Percentiles rank a stretch among this genome's conserved stretches.
Conservation (phyloP, 2,113 vertebrate genomes). For the Chaenocephalus aceratus region DNA sequence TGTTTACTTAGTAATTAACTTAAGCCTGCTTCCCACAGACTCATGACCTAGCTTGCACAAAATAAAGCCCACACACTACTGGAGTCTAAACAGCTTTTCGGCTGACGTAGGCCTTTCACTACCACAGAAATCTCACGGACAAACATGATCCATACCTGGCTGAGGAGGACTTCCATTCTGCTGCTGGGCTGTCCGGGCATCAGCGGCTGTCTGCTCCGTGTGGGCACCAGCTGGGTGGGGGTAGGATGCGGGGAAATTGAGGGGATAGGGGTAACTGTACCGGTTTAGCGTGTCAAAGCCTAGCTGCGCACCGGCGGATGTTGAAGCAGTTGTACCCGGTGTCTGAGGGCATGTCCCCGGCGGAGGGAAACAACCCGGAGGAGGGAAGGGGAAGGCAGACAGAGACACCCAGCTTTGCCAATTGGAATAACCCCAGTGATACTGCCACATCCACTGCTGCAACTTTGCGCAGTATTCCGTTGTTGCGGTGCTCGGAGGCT, state of each 20-base stretch:
- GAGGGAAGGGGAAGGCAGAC: conserved; percentile 74
- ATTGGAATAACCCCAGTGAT: conserved; percentile 88
- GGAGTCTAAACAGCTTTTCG: not conserved
- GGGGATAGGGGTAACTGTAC: conserved; percentile 52
- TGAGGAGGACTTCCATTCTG: conserved; percentile 71
- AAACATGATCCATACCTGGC: conserved; percentile 57
- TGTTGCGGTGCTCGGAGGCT: conserved; percentile 29
- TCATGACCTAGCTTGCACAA: conserved; percentile 37
- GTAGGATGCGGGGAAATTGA: conserved; percentile 19
- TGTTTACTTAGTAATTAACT: conserved; percentile 24
- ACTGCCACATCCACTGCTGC: conserved; percentile 95
- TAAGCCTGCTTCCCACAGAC: conserved; percentile 46
- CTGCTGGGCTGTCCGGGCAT: conserved; percentile 44
- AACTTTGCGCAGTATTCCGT: conserved; percentile 89
- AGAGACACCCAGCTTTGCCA: conserved; percentile 87
- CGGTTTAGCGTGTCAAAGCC: conserved; percentile 56
- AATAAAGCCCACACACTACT: not conserved
- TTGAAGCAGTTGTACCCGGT: conserved; percentile 12
- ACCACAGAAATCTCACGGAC: not conserved
- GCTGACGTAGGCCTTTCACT: not conserved
- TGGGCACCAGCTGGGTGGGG: conserved; percentile 15
- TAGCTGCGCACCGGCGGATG: conserved; percentile 27
- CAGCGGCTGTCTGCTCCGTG: conserved; percentile 35
- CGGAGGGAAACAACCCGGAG: too few species aligned
- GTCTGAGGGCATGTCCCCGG: not conserved